Evolutionary conservation across 1,140 invertebrate species (phyloP).

Genomic region (Apis cerana): DNA sequence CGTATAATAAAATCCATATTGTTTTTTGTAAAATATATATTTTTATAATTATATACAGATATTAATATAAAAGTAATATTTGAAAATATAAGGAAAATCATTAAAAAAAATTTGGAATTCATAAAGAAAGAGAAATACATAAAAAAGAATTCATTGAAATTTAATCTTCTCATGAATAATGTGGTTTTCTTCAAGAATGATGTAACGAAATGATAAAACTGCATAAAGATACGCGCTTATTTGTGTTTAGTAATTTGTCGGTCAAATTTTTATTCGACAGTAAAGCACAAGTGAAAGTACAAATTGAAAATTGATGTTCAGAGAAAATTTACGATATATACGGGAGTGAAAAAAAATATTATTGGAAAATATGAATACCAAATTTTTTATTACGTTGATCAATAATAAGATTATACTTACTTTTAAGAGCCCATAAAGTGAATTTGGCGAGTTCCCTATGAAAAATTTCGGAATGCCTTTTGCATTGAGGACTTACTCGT

Average conservation of each 20-base stretch:
- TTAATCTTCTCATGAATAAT: neutral
- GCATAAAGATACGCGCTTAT: too few relatives aligned
- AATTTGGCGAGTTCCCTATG: constrained; percentile 77
- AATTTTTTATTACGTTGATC: too few relatives aligned
- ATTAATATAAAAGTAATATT: too few relatives aligned
- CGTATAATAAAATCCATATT: too few relatives aligned
- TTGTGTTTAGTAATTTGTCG: neutral
- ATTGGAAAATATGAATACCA: too few relatives aligned
- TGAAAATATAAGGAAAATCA: neutral
- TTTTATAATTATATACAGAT: too few relatives aligned
- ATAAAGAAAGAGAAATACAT: too few relatives aligned
- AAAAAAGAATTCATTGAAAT: neutral
- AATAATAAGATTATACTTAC: too few relatives aligned
- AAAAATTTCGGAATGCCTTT: constrained; percentile 77
- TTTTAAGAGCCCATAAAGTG: constrained; percentile 82
- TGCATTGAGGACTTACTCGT: constrained; percentile 76
- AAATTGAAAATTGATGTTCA: neutral
- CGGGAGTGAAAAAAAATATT: neutral
- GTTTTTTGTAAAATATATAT: too few relatives aligned
- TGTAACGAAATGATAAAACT: neutral
- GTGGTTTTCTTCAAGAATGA: neutral
- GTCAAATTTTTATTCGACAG: neutral
- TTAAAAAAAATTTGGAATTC: neutral
- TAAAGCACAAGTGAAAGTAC: neutral
- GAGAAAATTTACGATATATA: neutral